phyloP scores from a whole-genome alignment of 1,140 invertebrate genomes.

The Stegodyphus dumicola region DNA sequence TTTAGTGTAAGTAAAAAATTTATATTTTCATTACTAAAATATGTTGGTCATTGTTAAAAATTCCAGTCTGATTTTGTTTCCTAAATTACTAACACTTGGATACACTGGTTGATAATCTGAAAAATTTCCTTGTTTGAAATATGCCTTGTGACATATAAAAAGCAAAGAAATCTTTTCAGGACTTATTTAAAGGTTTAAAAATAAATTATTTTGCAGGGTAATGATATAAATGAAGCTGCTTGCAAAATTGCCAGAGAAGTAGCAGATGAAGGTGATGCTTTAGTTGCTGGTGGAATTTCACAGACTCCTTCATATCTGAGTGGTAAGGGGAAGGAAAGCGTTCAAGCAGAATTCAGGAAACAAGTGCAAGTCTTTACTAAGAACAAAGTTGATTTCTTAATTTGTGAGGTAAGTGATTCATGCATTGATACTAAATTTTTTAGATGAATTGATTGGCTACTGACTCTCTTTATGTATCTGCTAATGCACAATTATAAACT shows the following conservation, averaged over 20 bases:
- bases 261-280: constrained; percentile 67
- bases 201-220: constrained; percentile 62
- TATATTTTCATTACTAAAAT: not conserved
- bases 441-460: too few relatives aligned
- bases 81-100: not conserved
- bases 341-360: constrained; percentile 67
- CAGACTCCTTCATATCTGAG: constrained; percentile 69
- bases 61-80: not conserved
- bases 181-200: too few relatives aligned
- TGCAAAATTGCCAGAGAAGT: constrained; percentile 67
- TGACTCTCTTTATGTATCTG: too few relatives aligned
- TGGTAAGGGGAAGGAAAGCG: constrained; percentile 63
- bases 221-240: constrained; percentile 67
- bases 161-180: too few relatives aligned
- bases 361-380: constrained; percentile 69
- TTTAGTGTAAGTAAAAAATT: constrained; percentile 64
- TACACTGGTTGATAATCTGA: too few relatives aligned
- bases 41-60: too few relatives aligned
- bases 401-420: constrained; percentile 66
- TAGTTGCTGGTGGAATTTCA: constrained; percentile 67
- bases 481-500: too few relatives aligned
- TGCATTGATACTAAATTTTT: too few relatives aligned
- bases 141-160: too few relatives aligned
- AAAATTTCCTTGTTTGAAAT: too few relatives aligned
- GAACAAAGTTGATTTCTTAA: constrained; percentile 68